phyloP scores from a whole-genome alignment of 2,113 vertebrate genomes.

The Elephas maximus region DNA sequence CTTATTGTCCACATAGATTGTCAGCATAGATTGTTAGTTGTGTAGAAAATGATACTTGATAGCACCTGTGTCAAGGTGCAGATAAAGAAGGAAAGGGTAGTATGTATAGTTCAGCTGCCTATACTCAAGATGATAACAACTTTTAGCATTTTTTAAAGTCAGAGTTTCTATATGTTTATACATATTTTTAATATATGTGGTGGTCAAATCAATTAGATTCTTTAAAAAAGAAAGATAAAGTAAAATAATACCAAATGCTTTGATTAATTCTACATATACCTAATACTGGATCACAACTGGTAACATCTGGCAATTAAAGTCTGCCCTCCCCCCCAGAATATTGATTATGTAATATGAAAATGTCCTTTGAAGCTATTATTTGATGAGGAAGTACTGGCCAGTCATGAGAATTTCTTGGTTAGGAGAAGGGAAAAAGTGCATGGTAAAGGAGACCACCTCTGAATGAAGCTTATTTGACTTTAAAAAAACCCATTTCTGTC shows the following conservation, averaged over 20 bases:
- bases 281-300: background rate
- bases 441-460: background rate
- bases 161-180: background rate
- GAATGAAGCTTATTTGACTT: conserved; percentile 2
- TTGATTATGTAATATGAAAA: conserved; percentile 51
- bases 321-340: background rate
- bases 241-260: conserved; percentile 17
- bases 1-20: background rate
- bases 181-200: background rate
- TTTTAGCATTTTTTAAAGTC: background rate
- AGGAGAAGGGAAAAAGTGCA: background rate
- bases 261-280: background rate
- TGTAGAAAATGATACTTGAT: background rate
- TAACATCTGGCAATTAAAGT: conserved; percentile 5
- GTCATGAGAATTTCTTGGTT: background rate
- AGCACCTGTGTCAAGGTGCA: background rate
- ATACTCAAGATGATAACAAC: background rate
- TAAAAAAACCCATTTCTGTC: background rate
- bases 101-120: background rate
- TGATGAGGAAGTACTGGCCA: background rate
- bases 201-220: background rate
- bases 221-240: background rate
- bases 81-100: background rate
- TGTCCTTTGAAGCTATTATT: conserved; percentile 9
- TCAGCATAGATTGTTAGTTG: background rate